Percentiles rank a stretch among this genome's conserved stretches.
These are phyloP conservation scores for Leptinotarsa juncta DNA, from an alignment of 2,888 invertebrate species.

Conservation along the genomic window DNA sequence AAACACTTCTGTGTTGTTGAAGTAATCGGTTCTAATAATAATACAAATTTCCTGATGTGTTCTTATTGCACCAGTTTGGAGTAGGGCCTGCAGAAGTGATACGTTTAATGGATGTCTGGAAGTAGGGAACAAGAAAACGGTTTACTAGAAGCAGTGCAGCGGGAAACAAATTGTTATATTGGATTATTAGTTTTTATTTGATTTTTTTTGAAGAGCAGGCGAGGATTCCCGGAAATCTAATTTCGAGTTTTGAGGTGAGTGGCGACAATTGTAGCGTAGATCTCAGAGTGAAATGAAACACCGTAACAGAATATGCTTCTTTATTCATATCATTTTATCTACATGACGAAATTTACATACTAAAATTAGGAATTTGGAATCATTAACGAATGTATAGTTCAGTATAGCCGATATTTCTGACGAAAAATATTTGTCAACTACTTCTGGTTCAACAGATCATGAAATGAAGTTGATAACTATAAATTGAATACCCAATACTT, in stretches of 20 bases:
- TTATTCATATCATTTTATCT: too few relatives aligned
- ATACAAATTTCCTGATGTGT: conserved; percentile 30
- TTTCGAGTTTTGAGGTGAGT: background rate
- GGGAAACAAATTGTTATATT: background rate
- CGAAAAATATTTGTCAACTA: too few relatives aligned
- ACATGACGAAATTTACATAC: too few relatives aligned
- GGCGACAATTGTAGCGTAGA: background rate
- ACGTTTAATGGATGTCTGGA: background rate
- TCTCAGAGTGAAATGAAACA: too few relatives aligned
- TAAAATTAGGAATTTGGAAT: too few relatives aligned
- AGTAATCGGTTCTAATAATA: conserved; percentile 33
- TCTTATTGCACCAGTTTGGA: background rate
- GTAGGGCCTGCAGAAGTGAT: conserved; percentile 9
- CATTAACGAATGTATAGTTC: too few relatives aligned
- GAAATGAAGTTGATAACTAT: too few relatives aligned
- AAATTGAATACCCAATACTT: too few relatives aligned
- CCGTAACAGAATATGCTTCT: too few relatives aligned
- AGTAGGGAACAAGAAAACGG: background rate
- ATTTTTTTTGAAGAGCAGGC: background rate
- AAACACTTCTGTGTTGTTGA: conserved; percentile 27
- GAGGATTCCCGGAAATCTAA: background rate
- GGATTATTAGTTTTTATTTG: background rate
- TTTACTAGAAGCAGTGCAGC: background rate
- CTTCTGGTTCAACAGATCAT: too few relatives aligned
- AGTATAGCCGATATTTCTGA: too few relatives aligned